Evolutionary conservation across 2,888 invertebrate genomes (phyloP).

Genomic region (Pammene fasciana): DNA sequence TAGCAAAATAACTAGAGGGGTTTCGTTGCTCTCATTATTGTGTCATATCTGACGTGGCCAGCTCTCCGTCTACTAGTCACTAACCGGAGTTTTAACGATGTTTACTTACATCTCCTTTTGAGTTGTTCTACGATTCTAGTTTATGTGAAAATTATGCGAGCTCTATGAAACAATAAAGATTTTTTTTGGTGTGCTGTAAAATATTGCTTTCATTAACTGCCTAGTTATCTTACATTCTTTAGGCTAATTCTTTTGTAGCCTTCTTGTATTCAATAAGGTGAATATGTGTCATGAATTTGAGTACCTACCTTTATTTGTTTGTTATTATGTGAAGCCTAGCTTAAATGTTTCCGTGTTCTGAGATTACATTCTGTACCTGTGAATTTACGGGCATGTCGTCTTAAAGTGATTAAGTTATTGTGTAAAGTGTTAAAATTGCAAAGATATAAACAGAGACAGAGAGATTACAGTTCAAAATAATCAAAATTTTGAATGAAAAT

Average conservation of each 20-base stretch:
- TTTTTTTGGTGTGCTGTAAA: conserved; percentile 35
- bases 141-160: conserved; percentile 42
- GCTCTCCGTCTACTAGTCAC: too few species aligned
- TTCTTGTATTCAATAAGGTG: conserved; percentile 33
- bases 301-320: conserved; percentile 19
- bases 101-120: conserved; percentile 41
- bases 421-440: too few species aligned
- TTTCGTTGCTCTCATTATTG: too few species aligned
- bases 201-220: conserved; percentile 34
- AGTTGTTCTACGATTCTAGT: conserved; percentile 31
- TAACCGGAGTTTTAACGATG: conserved; percentile 45
- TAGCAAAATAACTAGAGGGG: too few species aligned
- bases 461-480: too few species aligned
- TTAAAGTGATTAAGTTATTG: too few species aligned
- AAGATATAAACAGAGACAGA: too few species aligned
- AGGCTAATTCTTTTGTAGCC: conserved; percentile 26
- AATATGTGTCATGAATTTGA: conserved; percentile 26
- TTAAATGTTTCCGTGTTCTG: conserved; percentile 22
- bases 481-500: too few species aligned
- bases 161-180: conserved; percentile 28
- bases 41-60: too few species aligned
- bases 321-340: conserved; percentile 23
- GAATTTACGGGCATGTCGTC: neutral
- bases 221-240: conserved; percentile 24
- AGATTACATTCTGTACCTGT: neutral